Evolutionary conservation across 1,140 invertebrate species (phyloP).

Genomic region (Triops longicaudatus): DNA sequence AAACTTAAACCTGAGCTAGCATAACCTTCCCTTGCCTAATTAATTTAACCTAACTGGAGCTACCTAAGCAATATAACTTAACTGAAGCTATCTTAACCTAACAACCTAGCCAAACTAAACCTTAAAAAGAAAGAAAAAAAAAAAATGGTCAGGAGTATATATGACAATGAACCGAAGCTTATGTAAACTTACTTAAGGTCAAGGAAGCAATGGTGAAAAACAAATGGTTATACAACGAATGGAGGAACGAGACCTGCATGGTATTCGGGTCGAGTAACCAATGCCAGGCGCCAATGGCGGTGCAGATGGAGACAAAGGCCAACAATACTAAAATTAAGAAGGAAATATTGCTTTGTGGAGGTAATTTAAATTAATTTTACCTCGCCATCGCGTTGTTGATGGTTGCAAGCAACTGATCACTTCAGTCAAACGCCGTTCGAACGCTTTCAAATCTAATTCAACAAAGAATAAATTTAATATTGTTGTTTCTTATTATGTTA

Average conservation of each 20-base stretch:
- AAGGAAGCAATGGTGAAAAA: conserved; percentile 89
- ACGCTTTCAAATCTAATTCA: conserved; percentile 87
- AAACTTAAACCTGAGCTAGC: too few species aligned
- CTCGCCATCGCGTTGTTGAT: conserved; percentile 83
- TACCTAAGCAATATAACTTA: too few species aligned
- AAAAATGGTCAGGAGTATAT: too few species aligned
- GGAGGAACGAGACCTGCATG: conserved; percentile 72
- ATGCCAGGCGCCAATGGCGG: conserved; percentile 83
- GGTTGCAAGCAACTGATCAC: conserved; percentile 90
- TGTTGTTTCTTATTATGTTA: too few species aligned
- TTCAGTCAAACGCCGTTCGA: conserved; percentile 88
- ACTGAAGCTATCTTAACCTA: too few species aligned
- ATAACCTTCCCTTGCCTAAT: too few species aligned
- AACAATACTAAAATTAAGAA: conserved; percentile 64
- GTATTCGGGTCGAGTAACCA: conserved; percentile 90
- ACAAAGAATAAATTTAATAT: conserved; percentile 37
- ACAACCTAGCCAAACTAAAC: too few species aligned
- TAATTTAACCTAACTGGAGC: too few species aligned
- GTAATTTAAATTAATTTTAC: conserved; percentile 46
- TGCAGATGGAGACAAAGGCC: conserved; percentile 72
- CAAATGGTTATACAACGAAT: conserved; percentile 89
- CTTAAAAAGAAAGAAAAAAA: too few species aligned
- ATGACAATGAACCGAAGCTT: too few species aligned
- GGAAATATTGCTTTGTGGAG: conserved; percentile 20
- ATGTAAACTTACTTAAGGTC: conserved; percentile 52